These are phyloP conservation scores for Pimpla rufipes DNA, from an alignment of 2,888 invertebrate species.

Conservation along the genomic window DNA sequence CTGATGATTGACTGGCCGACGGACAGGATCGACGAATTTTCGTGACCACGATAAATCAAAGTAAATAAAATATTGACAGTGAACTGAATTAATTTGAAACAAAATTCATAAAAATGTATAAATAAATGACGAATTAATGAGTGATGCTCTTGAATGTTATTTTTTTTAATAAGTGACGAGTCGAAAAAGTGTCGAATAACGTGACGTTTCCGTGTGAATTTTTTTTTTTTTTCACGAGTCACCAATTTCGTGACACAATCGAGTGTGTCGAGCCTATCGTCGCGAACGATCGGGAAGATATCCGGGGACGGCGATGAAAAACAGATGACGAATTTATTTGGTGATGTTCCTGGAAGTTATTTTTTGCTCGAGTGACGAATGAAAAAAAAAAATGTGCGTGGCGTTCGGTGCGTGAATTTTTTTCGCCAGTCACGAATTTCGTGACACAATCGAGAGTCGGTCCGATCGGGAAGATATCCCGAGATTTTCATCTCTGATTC, in stretches of 20 bases:
- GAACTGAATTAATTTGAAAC: no score
- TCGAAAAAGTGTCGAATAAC: background rate
- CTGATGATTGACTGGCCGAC: background rate
- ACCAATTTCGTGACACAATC: background rate
- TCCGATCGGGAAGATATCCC: background rate
- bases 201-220: background rate
- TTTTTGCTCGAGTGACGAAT: no score
- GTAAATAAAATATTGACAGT: background rate
- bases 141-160: background rate
- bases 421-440: background rate
- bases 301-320: background rate
- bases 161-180: background rate
- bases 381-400: no score
- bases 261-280: background rate
- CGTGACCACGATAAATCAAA: background rate
- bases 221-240: background rate
- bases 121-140: background rate
- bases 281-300: background rate
- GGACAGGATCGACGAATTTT: background rate
- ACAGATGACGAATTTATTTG: no score
- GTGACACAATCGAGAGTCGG: background rate
- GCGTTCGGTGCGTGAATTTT: no score
- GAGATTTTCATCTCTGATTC: conserved; percentile 20
- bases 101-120: no score
- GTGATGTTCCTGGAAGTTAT: no score